Evolutionary conservation across 2,888 invertebrate species (phyloP), one percentile per base, ranked within the genome.

Genomic region (Cantharis lateralis): DNA sequence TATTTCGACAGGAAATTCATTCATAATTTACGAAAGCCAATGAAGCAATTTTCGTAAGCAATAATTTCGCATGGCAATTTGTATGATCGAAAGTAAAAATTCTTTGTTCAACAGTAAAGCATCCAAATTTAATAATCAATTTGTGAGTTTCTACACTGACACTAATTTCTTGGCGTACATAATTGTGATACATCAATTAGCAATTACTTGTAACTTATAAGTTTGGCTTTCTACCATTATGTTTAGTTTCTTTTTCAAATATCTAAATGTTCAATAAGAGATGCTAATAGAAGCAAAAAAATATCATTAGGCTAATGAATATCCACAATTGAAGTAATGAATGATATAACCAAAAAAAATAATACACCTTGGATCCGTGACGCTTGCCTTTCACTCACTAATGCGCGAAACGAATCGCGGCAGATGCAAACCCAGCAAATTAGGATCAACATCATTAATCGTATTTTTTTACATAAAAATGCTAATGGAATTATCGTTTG

Each of bases 341-440:
- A 48, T 48, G 75, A 75, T 73, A 76, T 78, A 15, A 62, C 69
- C 26, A 68, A 78, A 75, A 75, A 78, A 71, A 71, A 71, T 26
- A 68, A 71, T 78, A 78, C 78, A 78, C 78, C 78, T 78, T 78
- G 75, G 72, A 78, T 75, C 76, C 78, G 76, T 79, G 76, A 77
- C 78, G 76, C 68, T 68, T 64, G 77, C 75, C 75, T 75, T 79
- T 79, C 79, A 79, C 77, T 77, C 75, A 77, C 75, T 79, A 79
- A 79, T 79, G 79, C 73, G 74, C 77, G 75, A 73, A 63, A 79
- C 79, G 77, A 79, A 79, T 79, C 77, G 77, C 77, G 75, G 79
- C 79, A 79, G 77, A 79, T 79, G 79, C 78, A 78, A 68, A 70
- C 72, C 78, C 73, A 76, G 74, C 75, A 76, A 78, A 76, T 78